Evolutionary conservation across 1,140 invertebrate species (phyloP).

Genomic region (Lepidurus couesii): DNA sequence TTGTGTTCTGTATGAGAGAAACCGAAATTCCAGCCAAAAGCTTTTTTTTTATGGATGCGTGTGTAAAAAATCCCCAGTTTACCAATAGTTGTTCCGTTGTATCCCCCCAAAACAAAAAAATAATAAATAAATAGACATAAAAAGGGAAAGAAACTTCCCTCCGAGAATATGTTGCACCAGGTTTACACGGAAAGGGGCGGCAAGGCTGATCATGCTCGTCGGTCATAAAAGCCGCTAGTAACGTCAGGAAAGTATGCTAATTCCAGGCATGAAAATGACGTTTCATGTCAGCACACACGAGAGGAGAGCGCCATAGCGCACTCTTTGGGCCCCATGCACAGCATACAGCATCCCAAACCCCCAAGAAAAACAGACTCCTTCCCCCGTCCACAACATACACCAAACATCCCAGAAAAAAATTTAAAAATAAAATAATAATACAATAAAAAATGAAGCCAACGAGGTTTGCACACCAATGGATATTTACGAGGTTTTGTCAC

Average conservation of each 20-base stretch:
- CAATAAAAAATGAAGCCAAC: not conserved
- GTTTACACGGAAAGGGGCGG: constrained; percentile 16
- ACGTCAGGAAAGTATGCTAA: constrained; percentile 19
- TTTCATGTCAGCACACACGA: constrained; percentile 21
- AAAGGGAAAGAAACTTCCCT: not conserved
- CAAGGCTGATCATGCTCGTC: constrained; percentile 13
- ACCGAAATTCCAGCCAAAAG: too few relatives aligned
- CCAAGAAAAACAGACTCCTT: not conserved
- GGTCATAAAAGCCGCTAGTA: constrained; percentile 21
- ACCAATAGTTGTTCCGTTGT: too few relatives aligned
- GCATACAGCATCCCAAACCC: not conserved
- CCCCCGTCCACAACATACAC: not conserved
- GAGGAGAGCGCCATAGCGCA: not conserved
- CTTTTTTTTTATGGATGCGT: too few relatives aligned
- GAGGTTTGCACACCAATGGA: constrained; percentile 13
- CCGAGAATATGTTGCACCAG: constrained; percentile 2
- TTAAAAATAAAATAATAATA: not conserved
- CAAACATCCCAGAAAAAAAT: not conserved
- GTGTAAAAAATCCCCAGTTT: too few relatives aligned
- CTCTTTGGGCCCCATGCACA: constrained; percentile 1
- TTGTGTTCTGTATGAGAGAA: too few relatives aligned
- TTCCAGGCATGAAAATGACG: constrained; percentile 21
- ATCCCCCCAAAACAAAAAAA: not conserved
- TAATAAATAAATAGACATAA: not conserved
- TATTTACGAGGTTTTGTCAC: constrained; percentile 14